A percentile compares a stretch with the other conserved stretches of the same genome.
Evolutionary conservation across 2,797 vertebrate species (phyloP).

Genomic region (Peromyscus attwateri): DNA sequence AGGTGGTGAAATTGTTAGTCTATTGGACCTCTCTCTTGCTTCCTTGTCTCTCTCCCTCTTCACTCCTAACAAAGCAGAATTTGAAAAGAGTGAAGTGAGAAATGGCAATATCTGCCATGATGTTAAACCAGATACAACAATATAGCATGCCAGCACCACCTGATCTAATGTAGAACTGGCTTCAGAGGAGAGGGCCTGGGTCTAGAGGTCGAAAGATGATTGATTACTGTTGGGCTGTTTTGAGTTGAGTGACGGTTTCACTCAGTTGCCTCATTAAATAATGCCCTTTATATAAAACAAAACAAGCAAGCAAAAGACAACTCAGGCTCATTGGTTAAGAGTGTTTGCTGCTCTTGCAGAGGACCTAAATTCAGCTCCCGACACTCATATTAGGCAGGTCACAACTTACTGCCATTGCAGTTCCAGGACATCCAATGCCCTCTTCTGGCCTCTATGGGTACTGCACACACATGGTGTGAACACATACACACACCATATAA

Average conservation of each 20-base stretch:
- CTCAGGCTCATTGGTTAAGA: not conserved
- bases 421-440: not conserved
- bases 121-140: not conserved
- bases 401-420: not conserved
- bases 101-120: not conserved
- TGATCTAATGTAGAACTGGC: not conserved
- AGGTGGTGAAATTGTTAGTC: not conserved
- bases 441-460: not conserved
- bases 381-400: not conserved
- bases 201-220: not conserved
- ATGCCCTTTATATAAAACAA: constrained; percentile 8
- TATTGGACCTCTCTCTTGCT: not conserved
- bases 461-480: not conserved
- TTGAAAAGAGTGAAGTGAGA: not conserved
- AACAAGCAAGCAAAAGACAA: not conserved
- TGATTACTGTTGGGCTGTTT: not conserved
- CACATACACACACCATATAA: not conserved
- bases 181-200: not conserved
- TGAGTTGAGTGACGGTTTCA: not conserved
- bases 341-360: not conserved
- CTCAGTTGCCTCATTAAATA: constrained; percentile 46
- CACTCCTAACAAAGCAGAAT: not conserved
- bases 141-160: not conserved
- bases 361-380: not conserved
- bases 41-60: not conserved